Evolutionary conservation across 2,888 invertebrate species (phyloP), one percentile per base, ranked within the genome.

Genomic region (Macrophya annulata): DNA sequence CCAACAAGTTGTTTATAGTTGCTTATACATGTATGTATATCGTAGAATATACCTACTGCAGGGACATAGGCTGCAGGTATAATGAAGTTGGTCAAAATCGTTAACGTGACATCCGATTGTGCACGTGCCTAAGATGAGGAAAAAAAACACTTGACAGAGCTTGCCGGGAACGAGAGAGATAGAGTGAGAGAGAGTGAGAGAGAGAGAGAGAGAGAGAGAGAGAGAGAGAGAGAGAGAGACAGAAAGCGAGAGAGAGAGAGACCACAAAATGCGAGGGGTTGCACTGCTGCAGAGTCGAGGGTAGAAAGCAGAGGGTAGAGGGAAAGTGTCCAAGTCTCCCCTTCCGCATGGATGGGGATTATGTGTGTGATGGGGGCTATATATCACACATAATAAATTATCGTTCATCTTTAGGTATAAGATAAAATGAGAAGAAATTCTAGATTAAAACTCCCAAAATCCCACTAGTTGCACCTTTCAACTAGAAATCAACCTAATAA

Each of bases 241-340:
- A n/a, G n/a, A n/a, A n/a, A n/a, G n/a, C n/a, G 31, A 31, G 31
- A 1, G 31, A 31, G 31, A 31, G 31, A 31, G 62, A 81, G 40
- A 81, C 81, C 62, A 81, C 81, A 37, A 79, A 51, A 81, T 43
- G 40, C 62, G 81, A 81, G 81, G 81, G 81, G 81, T 25, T 62
- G 59, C 62, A 43, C 37, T 68, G 37, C 68, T 17, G 59, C 81
- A 25, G 62, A 51, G 40, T 81, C 31, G 62, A 81, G 81, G 81
- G 81, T 81, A 17, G 62, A 45, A 81, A 12, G 62, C 62, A 31
- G 40, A 25, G 62, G 21, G 59, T 62, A 43, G 59, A 21, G 37
- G 43, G 81, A 43, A 43, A 25, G 81, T 37, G 51, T 31, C 55
- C 48, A 81, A 81, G 40, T 62, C 81, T 81, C 62, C 62, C 79